Percentiles rank a stretch among this genome's conserved stretches.
Conservation (phyloP, 2,888 invertebrate genomes). For the Drosophila austrosaltans region DNA sequence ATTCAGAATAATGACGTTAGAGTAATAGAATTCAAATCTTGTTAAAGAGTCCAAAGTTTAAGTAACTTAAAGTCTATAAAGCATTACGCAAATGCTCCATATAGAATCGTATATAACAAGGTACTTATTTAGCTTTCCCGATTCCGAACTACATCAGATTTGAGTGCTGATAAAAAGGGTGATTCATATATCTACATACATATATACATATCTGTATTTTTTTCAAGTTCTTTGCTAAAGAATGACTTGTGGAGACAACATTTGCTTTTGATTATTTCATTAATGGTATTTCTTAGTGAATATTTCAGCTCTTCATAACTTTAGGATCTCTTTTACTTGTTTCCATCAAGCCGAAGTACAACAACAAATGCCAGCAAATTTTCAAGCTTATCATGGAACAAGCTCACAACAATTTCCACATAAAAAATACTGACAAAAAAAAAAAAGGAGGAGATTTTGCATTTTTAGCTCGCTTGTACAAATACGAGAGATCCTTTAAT, state of each 20-base stretch:
- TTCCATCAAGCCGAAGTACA: not conserved
- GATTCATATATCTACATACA: too few species aligned
- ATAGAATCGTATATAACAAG: too few species aligned
- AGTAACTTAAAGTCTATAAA: too few species aligned
- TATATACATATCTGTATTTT: not conserved
- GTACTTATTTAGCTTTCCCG: too few species aligned
- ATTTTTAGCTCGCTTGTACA: slow-evolving; percentile 41
- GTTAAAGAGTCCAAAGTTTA: too few species aligned
- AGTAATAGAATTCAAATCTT: too few species aligned
- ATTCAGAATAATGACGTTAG: too few species aligned
- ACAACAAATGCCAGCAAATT: slow-evolving; percentile 33
- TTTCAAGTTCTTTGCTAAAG: not conserved
- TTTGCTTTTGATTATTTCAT: not conserved
- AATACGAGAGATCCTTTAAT: slow-evolving; percentile 79
- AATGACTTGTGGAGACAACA: not conserved
- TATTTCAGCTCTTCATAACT: not conserved
- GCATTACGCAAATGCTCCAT: too few species aligned
- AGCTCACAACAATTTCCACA: slow-evolving; percentile 51
- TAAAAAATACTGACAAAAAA: slow-evolving; percentile 26
- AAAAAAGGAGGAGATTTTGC: not conserved
- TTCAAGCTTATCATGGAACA: slow-evolving; percentile 46
- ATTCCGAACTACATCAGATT: not conserved
- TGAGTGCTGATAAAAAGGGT: not conserved
- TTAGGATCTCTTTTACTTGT: not conserved
- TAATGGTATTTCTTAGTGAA: not conserved